Percentiles rank a stretch among this genome's conserved stretches.
Evolutionary conservation across 2,797 vertebrate species (phyloP).

Genomic region (Scolopax bukidnonensis): DNA sequence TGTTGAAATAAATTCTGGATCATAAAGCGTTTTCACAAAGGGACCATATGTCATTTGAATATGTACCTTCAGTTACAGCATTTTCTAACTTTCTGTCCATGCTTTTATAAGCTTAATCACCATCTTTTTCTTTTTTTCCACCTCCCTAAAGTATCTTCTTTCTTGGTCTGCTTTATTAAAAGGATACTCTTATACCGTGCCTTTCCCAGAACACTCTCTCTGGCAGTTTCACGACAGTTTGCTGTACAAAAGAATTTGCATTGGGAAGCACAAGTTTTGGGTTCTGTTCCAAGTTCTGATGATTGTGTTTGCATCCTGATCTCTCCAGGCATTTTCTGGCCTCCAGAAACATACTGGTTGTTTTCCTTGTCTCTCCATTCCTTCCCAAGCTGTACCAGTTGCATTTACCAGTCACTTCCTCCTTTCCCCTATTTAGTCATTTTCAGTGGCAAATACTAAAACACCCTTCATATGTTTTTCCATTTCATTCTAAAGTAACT

Average conservation of each 20-base stretch:
- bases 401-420: not conserved
- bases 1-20: conserved; percentile 35
- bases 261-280: not conserved
- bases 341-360: not conserved
- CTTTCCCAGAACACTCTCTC: not conserved
- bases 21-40: conserved; percentile 29
- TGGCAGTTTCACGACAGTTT: not conserved
- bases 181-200: not conserved
- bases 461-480: not conserved
- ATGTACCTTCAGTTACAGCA: not conserved
- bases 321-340: not conserved
- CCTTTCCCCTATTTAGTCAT: not conserved
- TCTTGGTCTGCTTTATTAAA: not conserved
- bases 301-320: not conserved
- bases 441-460: not conserved
- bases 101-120: not conserved
- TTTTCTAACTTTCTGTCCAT: not conserved
- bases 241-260: not conserved
- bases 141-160: not conserved
- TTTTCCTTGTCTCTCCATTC: not conserved
- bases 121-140: not conserved
- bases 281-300: not conserved
- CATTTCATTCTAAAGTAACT: not conserved
- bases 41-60: not conserved
- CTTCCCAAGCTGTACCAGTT: not conserved